Percentiles rank a stretch among this genome's conserved stretches.
These are phyloP conservation scores for Tetranychus cinnabarinus DNA, from an alignment of 1,140 invertebrate species.

Conservation along the genomic window DNA sequence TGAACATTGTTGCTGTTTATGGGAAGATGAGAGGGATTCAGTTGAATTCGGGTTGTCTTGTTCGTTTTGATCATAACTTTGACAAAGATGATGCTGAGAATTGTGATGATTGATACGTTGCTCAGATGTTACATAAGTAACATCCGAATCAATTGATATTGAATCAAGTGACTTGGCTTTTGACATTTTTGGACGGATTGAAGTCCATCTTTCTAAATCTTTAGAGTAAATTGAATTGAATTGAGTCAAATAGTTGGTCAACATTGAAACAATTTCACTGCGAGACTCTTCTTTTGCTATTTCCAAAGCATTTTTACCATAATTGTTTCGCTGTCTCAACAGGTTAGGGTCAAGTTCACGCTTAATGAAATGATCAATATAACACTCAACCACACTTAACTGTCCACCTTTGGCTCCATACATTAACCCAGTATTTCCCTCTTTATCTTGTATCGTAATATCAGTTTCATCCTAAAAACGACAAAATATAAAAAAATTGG, in stretches of 20 bases:
- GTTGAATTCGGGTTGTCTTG: too few species aligned
- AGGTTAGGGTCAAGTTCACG: not conserved
- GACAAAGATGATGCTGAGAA: not conserved
- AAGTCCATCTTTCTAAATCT: not conserved
- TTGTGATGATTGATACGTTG: not conserved
- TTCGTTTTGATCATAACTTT: not conserved
- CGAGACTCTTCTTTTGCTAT: not conserved
- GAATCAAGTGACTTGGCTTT: not conserved
- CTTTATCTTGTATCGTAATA: constrained; percentile 12
- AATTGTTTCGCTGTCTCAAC: not conserved
- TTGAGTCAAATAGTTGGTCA: not conserved
- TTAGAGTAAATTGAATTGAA: not conserved
- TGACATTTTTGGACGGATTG: not conserved
- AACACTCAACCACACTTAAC: constrained; percentile 4
- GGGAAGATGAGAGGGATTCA: too few species aligned
- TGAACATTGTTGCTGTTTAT: too few species aligned
- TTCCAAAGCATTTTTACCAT: not conserved
- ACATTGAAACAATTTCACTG: not conserved
- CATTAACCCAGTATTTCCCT: constrained; percentile 17
- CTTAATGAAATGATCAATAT: constrained; percentile 6
- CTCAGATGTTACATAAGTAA: not conserved
- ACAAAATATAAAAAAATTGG: not conserved
- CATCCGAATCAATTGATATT: not conserved
- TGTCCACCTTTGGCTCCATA: constrained; percentile 10
- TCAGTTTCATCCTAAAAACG: constrained; percentile 11